A percentile compares a stretch with the other conserved stretches of the same genome.
These are phyloP conservation scores for Diorhabda elongata DNA, from an alignment of 1,140 invertebrate genomes.

Conservation along the genomic window DNA sequence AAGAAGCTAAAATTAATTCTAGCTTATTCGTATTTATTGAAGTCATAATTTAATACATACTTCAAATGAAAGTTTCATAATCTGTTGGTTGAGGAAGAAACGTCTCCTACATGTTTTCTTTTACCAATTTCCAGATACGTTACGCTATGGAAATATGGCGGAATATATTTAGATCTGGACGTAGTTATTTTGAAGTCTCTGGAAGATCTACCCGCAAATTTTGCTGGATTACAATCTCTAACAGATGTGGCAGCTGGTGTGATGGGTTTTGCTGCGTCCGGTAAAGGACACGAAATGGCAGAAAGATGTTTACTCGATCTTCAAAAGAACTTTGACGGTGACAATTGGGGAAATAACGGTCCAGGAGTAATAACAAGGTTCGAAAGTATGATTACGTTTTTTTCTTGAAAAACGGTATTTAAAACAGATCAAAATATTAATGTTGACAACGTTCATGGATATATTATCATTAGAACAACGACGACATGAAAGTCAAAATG, in stretches of 20 bases:
- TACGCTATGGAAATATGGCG: slow-evolving; percentile 71
- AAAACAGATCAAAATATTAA: slow-evolving; percentile 33
- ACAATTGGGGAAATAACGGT: slow-evolving; percentile 68
- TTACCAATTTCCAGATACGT: slow-evolving; percentile 52
- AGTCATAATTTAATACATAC: no score
- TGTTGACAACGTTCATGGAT: no score
- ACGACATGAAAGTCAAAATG: no score
- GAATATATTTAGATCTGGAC: slow-evolving; percentile 74
- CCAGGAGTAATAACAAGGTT: slow-evolving; percentile 66
- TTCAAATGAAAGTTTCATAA: no score
- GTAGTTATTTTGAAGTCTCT: slow-evolving; percentile 64
- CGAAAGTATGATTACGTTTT: slow-evolving; percentile 41
- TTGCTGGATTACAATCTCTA: slow-evolving; percentile 60
- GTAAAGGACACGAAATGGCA: slow-evolving; percentile 57
- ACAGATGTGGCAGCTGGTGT: slow-evolving; percentile 61
- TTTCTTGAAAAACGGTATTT: neutral
- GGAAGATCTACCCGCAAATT: slow-evolving; percentile 57
- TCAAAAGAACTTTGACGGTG: slow-evolving; percentile 56
- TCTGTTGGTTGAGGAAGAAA: neutral
- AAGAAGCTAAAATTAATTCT: no score
- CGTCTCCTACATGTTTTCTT: neutral
- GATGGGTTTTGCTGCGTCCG: slow-evolving; percentile 52
- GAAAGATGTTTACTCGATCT: slow-evolving; percentile 57
- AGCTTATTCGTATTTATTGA: no score
- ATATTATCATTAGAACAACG: no score